phyloP scores from a whole-genome alignment of 2,113 vertebrate species.

The Ancistrus triradiatus region DNA sequence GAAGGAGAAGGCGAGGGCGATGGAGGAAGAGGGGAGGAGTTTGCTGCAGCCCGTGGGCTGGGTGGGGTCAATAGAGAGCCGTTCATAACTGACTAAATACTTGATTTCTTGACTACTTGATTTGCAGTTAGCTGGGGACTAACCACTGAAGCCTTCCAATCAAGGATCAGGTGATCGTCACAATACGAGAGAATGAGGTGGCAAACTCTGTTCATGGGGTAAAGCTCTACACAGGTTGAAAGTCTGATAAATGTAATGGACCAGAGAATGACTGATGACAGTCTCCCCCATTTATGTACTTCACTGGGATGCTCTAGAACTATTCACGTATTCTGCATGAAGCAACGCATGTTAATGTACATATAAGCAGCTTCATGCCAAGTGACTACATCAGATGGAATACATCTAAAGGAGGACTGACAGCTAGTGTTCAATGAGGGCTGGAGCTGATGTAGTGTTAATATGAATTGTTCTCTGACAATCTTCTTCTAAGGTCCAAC shows the following conservation, averaged over 20 bases:
- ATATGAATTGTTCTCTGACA: background rate
- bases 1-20: conserved; percentile 69
- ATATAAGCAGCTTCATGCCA: conserved; percentile 7
- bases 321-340: background rate
- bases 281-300: conserved; percentile 36
- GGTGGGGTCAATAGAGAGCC: conserved; percentile 72
- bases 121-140: conserved; percentile 10
- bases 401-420: background rate
- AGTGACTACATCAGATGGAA: conserved; percentile 1
- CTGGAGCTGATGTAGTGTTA: background rate
- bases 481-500: conserved; percentile 12
- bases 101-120: conserved; percentile 12
- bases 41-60: conserved; percentile 63
- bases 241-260: conserved; percentile 12
- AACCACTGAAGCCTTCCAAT: conserved; percentile 24
- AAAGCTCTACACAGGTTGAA: conserved; percentile 8
- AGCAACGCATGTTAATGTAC: conserved; percentile 8
- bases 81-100: conserved; percentile 55
- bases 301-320: background rate
- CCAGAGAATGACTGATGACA: background rate
- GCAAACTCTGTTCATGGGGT: conserved; percentile 34
- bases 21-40: conserved; percentile 65
- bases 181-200: conserved; percentile 6
- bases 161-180: too few relatives aligned
- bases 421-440: conserved; percentile 2